Evolutionary conservation across 2,797 vertebrate species (phyloP), one percentile per base, ranked within the genome.

Genomic region (Pseudotriccus pelzelni): DNA sequence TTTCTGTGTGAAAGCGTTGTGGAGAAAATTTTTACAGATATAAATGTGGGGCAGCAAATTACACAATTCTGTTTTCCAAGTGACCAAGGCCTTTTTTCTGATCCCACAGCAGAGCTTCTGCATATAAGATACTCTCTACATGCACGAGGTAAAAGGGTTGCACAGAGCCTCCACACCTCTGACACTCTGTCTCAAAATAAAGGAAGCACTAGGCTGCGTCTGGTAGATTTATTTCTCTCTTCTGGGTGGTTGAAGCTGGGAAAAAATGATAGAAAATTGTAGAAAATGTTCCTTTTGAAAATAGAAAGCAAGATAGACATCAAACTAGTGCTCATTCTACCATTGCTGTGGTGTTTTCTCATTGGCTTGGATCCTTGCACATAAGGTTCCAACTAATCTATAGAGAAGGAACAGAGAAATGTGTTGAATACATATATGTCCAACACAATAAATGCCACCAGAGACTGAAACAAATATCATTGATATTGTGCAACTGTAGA

Each of bases 1-100:
- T 12, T 64, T 7, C 22, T 21, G 3, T n/a, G 36, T 55, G 24
- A 68, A 34, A 44, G 1, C 0, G 0, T 19, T 25, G 14, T 25
- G 23, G 36, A 63, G 37, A 43, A 60, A 32, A 52, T 19, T 47
- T 19, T 66, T 41, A 47, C 6, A 46, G 6, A 14, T 7, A 14
- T 17, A 10, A 36, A 8, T 21, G 8, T 55, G 59, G 15, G 19
- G 5, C 41, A 49, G 10, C 12, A 12, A 67, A 77, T 36, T 43
- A 62, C 21, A n/a, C 23, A 70, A 47, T 86, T 84, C 32, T 41
- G 6, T 46, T 53, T 78, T 53, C 56, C 37, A 53, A 50, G 32
- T 2, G 23, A 10, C 22, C 18, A 32, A 53, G 6, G 20, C 2
- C 6, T 9, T 62, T 66, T 78, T 79, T 70, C 22, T 76, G 34